phyloP scores from a whole-genome alignment of 2,797 vertebrate genomes.

The Salmo trutta region DNA sequence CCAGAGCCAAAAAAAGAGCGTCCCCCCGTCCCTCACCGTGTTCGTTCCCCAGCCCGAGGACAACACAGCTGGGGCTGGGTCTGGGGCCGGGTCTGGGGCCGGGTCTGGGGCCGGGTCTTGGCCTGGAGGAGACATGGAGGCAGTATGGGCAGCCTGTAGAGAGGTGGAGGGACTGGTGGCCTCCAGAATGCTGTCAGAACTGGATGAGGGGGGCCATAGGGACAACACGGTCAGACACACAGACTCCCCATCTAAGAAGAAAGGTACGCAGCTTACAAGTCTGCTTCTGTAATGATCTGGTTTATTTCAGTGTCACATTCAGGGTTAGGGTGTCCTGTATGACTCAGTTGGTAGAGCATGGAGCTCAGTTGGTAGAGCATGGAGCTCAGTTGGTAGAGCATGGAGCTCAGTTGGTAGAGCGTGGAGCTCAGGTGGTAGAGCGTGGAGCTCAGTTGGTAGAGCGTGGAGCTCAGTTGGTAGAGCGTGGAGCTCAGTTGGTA shows the following conservation, averaged over 20 bases:
- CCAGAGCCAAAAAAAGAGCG: constrained; percentile 29
- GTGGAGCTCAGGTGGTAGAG: too few relatives aligned
- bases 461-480: too few relatives aligned
- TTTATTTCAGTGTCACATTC: too few relatives aligned
- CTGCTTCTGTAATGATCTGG: too few relatives aligned
- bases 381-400: too few relatives aligned
- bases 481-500: too few relatives aligned
- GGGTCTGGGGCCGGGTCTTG: constrained; percentile 22
- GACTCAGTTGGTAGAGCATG: too few relatives aligned
- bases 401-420: too few relatives aligned
- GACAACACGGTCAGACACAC: constrained; percentile 70
- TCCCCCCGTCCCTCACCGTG: constrained; percentile 45
- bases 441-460: too few relatives aligned
- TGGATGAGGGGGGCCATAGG: constrained; percentile 72
- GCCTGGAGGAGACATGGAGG: constrained; percentile 33
- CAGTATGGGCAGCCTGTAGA: constrained; percentile 43
- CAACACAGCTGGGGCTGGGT: too few relatives aligned
- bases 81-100: neutral
- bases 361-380: too few relatives aligned
- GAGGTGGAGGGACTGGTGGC: constrained; percentile 54
- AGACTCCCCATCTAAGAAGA: constrained; percentile 88
- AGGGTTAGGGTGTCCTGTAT: too few relatives aligned
- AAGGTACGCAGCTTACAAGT: constrained; percentile 73
- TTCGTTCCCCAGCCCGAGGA: constrained; percentile 42
- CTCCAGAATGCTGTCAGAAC: constrained; percentile 45